Base-by-base conservation (phyloP, 2,888 invertebrate species). In the Lycocerus yunnanus region DNA sequence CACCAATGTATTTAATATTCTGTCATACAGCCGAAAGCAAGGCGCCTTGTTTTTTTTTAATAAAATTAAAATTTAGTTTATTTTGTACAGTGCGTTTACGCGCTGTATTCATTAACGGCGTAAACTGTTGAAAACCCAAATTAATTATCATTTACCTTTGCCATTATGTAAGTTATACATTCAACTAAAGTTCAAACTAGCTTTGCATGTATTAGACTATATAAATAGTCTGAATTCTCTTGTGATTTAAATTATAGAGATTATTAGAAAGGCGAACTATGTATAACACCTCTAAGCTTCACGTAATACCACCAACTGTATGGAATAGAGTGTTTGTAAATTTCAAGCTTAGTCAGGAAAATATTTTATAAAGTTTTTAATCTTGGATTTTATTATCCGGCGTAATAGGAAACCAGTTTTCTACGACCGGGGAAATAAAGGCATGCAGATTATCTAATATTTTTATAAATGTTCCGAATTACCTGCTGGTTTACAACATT, bases 161-260 rank as follows among this genome's bases (percentile, higher is more conserved):
- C 70, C 15, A 68, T 74, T 74, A 70, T 74, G 59, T 66, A 74
- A 74, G 68, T 74, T 74, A 71, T 71, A 63, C 20, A 71, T 71
- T 71, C 74, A 68, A 74, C 71, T 74, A 65, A 71, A 58, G 68
- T 71, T 71, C 68, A 71, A 74, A 74, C 74, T 71, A 74, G 71
- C 71, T 71, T 74, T 74, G 67, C 71, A 74, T 71, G 74, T 74
- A 74, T 74, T 74, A 74, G 68, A 71, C 74, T 71, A 66, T 71
- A 74, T 74, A 74, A 74, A 74, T 71, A 74, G 74, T 71, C 71
- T 65, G 71, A 74, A 74, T 71, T 74, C 71, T 68, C 74, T 66
- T 68, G 74, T 74, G 74, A 74, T 74, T 74, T 74, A 74, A 74
- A 71, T 63, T 63, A 63, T 71, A 74, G 74, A 74, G 74, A 74